Conservation (phyloP, 2,113 vertebrate genomes). For the Aegotheles bennettii region DNA sequence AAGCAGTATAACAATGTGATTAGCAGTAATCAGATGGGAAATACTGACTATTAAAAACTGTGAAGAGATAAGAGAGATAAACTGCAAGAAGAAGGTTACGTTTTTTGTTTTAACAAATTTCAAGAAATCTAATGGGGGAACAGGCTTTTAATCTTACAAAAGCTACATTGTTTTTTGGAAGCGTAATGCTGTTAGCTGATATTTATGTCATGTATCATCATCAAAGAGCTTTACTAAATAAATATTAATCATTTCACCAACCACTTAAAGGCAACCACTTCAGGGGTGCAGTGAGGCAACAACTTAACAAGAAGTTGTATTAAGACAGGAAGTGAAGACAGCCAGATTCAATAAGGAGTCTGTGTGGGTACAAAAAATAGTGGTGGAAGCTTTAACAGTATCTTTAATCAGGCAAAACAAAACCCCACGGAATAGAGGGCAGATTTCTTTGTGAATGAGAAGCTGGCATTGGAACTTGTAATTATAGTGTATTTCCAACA, state of each 20-base stretch:
- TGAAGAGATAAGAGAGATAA: constrained; percentile 7
- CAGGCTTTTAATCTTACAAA: background rate
- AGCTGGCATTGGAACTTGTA: background rate
- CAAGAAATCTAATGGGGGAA: background rate
- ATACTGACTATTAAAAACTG: constrained; percentile 4
- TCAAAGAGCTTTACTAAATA: constrained; percentile 31
- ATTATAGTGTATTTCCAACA: background rate
- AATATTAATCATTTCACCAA: constrained; percentile 38
- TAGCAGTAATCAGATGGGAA: constrained; percentile 39
- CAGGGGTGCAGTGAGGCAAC: background rate
- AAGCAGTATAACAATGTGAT: background rate
- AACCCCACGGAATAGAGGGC: background rate
- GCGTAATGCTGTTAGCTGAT: background rate
- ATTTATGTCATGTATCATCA: constrained; percentile 22
- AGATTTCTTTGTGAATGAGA: constrained; percentile 11
- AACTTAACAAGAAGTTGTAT: constrained; percentile 1
- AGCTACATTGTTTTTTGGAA: background rate
- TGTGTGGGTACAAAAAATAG: background rate
- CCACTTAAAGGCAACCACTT: constrained; percentile 37
- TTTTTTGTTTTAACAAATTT: constrained; percentile 1
- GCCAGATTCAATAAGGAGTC: background rate
- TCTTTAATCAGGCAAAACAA: constrained; percentile 14
- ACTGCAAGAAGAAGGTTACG: background rate
- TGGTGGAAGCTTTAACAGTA: constrained; percentile 28
- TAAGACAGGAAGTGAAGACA: constrained; percentile 8